Evolutionary conservation across 2,797 vertebrate species (phyloP).

Genomic region (Lagocephalus sceleratus): DNA sequence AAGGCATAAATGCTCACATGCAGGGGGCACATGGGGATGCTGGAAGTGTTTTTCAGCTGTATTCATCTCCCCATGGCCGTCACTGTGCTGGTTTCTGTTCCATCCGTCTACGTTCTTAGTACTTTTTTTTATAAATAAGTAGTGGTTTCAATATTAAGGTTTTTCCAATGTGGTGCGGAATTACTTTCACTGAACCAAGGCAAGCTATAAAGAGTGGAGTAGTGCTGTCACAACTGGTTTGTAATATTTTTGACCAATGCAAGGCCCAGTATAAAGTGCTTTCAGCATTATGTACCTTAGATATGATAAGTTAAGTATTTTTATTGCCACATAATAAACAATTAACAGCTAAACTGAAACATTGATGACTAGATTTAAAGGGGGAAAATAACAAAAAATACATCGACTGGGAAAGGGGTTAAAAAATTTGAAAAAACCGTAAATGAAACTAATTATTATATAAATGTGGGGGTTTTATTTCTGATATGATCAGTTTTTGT

Average conservation of each 20-base stretch:
- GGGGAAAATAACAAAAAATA: too few relatives aligned
- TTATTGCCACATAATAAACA: too few relatives aligned
- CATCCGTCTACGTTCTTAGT: conserved; percentile 15
- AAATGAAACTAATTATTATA: too few relatives aligned
- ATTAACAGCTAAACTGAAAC: too few relatives aligned
- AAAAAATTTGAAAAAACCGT: too few relatives aligned
- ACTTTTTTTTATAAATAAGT: conserved; percentile 24
- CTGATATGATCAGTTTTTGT: not conserved
- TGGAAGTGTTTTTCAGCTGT: conserved; percentile 26
- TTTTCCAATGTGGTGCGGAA: conserved; percentile 1
- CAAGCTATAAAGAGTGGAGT: not conserved
- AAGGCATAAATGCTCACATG: conserved; percentile 36
- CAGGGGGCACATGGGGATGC: conserved; percentile 5
- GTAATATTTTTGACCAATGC: not conserved
- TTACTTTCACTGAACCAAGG: not conserved
- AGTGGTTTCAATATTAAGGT: conserved; percentile 3
- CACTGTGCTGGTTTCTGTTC: conserved; percentile 14
- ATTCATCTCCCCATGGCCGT: conserved; percentile 28
- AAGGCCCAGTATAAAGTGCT: too few relatives aligned
- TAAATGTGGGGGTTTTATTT: not conserved
- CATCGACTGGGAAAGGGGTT: too few relatives aligned
- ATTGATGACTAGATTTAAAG: too few relatives aligned
- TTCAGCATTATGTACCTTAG: too few relatives aligned
- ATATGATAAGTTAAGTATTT: too few relatives aligned
- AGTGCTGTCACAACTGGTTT: not conserved